Evolutionary conservation across 2,888 invertebrate species (phyloP).

Genomic region (Macrophya annulata): DNA sequence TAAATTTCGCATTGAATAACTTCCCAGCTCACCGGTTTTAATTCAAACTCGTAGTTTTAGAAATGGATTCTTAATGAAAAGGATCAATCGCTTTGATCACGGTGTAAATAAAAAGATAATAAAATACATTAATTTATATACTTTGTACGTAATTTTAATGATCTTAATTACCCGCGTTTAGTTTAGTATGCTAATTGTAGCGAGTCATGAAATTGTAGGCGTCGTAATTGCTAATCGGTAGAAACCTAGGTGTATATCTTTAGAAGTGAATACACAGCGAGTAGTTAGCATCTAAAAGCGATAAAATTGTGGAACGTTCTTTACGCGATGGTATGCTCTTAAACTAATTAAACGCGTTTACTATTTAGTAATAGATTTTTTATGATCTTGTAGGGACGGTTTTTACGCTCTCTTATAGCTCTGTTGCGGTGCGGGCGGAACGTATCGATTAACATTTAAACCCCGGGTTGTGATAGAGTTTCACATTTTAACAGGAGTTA

Average conservation of each 20-base stretch:
- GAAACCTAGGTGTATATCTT: not conserved
- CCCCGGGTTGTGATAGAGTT: conserved; percentile 17
- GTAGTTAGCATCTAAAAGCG: conserved; percentile 5
- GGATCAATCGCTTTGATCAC: not conserved
- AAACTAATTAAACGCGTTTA: conserved; percentile 44
- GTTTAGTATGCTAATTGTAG: conserved; percentile 18
- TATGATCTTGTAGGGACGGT: conserved; percentile 29
- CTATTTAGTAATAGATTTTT: conserved; percentile 36
- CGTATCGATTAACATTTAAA: conserved; percentile 22
- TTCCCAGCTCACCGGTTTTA: not conserved
- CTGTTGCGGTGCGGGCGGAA: not conserved
- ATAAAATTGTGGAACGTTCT: conserved; percentile 18
- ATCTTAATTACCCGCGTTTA: not conserved
- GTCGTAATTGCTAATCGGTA: conserved; percentile 3
- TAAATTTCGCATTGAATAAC: conserved; percentile 20
- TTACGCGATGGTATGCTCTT: conserved; percentile 30
- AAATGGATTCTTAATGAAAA: not conserved
- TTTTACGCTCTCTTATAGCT: conserved; percentile 12
- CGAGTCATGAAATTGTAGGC: conserved; percentile 8
- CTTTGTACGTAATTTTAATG: not conserved
- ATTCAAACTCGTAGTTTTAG: not conserved
- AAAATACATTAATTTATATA: not conserved
- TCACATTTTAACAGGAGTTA: not conserved
- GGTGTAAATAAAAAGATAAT: not conserved
- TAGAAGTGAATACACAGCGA: not conserved